phyloP scores from a whole-genome alignment of 2,888 invertebrate genomes.

The Cheilosia grossa region DNA sequence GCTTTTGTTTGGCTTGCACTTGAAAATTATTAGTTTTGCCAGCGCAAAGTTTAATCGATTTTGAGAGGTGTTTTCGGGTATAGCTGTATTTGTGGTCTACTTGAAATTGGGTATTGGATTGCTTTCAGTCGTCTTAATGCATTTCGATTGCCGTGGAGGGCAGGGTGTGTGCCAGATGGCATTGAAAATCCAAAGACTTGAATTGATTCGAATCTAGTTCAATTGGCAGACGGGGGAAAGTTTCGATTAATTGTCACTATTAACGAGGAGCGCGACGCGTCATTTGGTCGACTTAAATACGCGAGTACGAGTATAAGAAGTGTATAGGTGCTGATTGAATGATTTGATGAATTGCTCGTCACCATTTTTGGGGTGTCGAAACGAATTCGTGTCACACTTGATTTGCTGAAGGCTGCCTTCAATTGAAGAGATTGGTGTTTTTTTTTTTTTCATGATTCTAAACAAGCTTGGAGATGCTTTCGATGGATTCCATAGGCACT shows the following conservation, averaged over 20 bases:
- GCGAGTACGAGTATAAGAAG: not conserved
- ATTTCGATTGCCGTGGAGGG: not conserved
- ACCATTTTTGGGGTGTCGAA: not conserved
- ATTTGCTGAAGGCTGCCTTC: not conserved
- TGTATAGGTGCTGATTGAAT: conserved; percentile 1
- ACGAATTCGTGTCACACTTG: not conserved
- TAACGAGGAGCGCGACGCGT: not conserved
- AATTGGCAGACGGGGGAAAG: conserved; percentile 15
- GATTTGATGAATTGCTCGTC: conserved; percentile 1
- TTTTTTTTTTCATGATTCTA: no score
- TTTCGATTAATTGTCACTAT: conserved; percentile 1
- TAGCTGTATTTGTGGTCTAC: conserved; percentile 30
- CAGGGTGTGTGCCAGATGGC: not conserved
- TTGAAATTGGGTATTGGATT: conserved; percentile 6
- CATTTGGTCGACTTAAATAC: not conserved
- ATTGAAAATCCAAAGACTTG: not conserved
- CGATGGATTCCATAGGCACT: no score
- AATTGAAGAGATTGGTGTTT: not conserved
- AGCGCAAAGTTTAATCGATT: conserved; percentile 81
- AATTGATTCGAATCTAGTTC: conserved; percentile 20
- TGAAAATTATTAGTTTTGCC: conserved; percentile 79
- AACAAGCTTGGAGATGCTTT: no score
- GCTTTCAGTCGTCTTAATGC: not conserved
- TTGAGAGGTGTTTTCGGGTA: conserved; percentile 29
- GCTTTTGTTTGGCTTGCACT: conserved; percentile 79